These are phyloP conservation scores for Neoscelio sp. DNA, from an alignment of 2,888 invertebrate species.

Conservation along the genomic window DNA sequence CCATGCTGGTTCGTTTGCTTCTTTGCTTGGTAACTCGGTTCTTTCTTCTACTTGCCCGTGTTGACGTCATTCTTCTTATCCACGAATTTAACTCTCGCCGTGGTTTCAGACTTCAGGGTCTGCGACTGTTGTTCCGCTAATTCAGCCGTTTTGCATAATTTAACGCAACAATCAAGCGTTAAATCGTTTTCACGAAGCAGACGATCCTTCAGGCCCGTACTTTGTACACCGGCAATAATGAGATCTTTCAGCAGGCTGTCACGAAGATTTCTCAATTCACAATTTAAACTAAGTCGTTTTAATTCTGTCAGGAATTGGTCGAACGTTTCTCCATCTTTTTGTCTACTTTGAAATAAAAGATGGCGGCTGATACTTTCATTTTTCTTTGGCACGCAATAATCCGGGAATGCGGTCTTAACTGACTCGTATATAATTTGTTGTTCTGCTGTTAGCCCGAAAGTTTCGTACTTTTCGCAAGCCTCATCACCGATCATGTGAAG, in stretches of 20 bases:
- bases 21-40: too few species aligned
- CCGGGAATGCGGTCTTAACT: conserved; percentile 64
- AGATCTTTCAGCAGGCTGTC: conserved; percentile 69
- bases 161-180: conserved; percentile 51
- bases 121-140: conserved; percentile 54
- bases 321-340: conserved; percentile 61
- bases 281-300: conserved; percentile 64
- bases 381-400: conserved; percentile 37
- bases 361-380: conserved; percentile 59
- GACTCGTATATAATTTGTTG: conserved; percentile 52
- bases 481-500: conserved; percentile 70
- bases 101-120: conserved; percentile 31
- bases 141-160: conserved; percentile 64
- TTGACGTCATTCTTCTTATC: conserved; percentile 6
- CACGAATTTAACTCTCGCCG: conserved; percentile 4
- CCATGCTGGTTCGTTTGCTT: too few species aligned
- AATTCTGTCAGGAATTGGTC: conserved; percentile 67
- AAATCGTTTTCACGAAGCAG: conserved; percentile 67
- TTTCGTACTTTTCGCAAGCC: conserved; percentile 69
- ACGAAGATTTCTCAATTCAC: conserved; percentile 65
- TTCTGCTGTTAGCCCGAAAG: conserved; percentile 63
- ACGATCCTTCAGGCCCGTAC: conserved; percentile 63
- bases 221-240: conserved; percentile 64
- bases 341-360: conserved; percentile 67
- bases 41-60: not conserved